Base-by-base conservation (phyloP, 2,888 invertebrate species). In the Cataglyphis albicans region DNA sequence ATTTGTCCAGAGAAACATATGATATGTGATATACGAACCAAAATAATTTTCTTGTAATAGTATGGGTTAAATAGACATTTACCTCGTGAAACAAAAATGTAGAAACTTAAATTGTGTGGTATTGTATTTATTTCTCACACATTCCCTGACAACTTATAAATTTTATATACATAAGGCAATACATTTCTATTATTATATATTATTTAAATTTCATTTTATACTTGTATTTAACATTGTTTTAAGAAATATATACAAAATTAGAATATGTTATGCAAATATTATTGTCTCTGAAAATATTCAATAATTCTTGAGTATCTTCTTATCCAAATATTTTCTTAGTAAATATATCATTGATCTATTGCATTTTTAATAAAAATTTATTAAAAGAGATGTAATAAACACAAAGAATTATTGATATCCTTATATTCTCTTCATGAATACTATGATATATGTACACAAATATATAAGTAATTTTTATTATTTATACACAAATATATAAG, bases 81-180 rank as follows among this genome's bases (percentile, higher is more conserved):
- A 72, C 55, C 21, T 83, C 10, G n/a, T 44, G 38, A 68, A 80
- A 85, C 29, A 7, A 68, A 48, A 64, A 76, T 80, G 48, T 61
- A 74, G 81, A 81, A 75, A 29, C n/a, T 57, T 85, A 75, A 52
- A 63, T 35, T 35, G 6, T 80, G 6, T 25, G 41, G 18, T 70
- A 25, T 76, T 59, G 48, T 52, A 80, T 85, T 83, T 80, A 64
- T 84, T 85, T 82, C 38, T 82, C 44, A 85, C 44, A 85, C n/a
- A 65, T 59, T 68, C 12, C 18, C 44, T 61, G 18, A 52, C 68
- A 70, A 80, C 55, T 67, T 57, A 76, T 25, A 73, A 76, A 59
- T 74, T 70, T 61, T 59, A 59, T 15, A 67, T 52, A 59, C 12
- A 67, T n/a, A 70, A 38, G 44, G 48, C 25, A 78, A n/a, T 35